Conservation (phyloP, 2,797 vertebrate species). For the Lithobates pipiens region DNA sequence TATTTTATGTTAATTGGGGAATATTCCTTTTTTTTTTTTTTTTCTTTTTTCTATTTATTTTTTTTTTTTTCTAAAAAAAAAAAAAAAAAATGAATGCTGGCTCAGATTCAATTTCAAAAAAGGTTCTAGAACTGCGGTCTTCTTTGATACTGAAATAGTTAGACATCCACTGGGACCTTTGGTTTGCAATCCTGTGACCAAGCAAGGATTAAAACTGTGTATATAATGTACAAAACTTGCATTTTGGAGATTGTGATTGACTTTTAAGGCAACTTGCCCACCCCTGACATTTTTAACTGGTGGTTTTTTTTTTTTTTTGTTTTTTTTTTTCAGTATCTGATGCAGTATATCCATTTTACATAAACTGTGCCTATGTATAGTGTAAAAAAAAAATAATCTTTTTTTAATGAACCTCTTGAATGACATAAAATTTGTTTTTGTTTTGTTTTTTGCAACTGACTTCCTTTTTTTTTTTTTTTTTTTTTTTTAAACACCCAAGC, state of each 20-base stretch:
- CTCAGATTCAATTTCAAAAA: slow-evolving; percentile 72
- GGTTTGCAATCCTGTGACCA: slow-evolving; percentile 23
- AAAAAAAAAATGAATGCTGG: slow-evolving; percentile 63
- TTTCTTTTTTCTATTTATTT: slow-evolving; percentile 71
- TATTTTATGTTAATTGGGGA: slow-evolving; percentile 87
- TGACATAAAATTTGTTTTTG: slow-evolving; percentile 5
- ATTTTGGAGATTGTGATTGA: slow-evolving; percentile 80
- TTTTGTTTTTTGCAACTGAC: background rate
- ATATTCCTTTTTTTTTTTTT: slow-evolving; percentile 64
- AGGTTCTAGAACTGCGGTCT: slow-evolving; percentile 63
- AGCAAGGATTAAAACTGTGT: slow-evolving; percentile 71
- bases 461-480: slow-evolving; percentile 70
- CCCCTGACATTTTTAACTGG: slow-evolving; percentile 75
- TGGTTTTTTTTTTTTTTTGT: slow-evolving; percentile 61
- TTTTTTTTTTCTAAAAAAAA: slow-evolving; percentile 51
- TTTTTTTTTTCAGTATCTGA: slow-evolving; percentile 71
- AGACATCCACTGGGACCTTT: slow-evolving; percentile 10
- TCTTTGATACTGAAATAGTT: slow-evolving; percentile 76
- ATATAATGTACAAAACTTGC: slow-evolving; percentile 84
- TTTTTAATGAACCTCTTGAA: slow-evolving; percentile 64
- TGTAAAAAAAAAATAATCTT: slow-evolving; percentile 69
- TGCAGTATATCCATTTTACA: slow-evolving; percentile 70
- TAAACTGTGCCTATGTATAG: slow-evolving; percentile 77
- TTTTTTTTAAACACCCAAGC: slow-evolving; percentile 76
- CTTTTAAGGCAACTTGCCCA: slow-evolving; percentile 72